A percentile compares a stretch with the other conserved stretches of the same genome.
Evolutionary conservation across 2,797 vertebrate species (phyloP).

Genomic region (Triplophysa bombifrons): DNA sequence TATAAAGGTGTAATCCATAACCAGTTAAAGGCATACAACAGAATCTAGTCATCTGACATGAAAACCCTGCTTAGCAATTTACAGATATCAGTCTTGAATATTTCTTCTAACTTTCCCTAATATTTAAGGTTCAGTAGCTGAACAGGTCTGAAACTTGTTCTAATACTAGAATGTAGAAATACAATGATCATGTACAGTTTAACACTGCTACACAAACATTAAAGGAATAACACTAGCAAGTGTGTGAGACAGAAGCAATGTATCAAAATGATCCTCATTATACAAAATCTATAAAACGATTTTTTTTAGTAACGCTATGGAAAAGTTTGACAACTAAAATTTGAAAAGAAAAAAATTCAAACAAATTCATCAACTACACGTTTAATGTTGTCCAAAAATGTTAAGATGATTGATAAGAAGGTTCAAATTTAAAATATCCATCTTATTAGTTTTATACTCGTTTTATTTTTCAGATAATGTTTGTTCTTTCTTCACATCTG

Average conservation of each 20-base stretch:
- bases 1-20: constrained; percentile 11
- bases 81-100: not conserved
- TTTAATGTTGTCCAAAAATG: constrained; percentile 7
- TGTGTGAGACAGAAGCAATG: not conserved
- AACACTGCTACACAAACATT: constrained; percentile 17
- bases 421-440: constrained; percentile 4
- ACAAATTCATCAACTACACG: not conserved
- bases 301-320: not conserved
- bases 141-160: constrained; percentile 23
- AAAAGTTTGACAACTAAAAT: not conserved
- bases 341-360: constrained; percentile 4
- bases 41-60: not conserved
- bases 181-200: constrained; percentile 26
- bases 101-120: not conserved
- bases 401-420: not conserved
- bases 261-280: constrained; percentile 6
- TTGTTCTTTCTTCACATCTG: not conserved
- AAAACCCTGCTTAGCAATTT: constrained; percentile 28
- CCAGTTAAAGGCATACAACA: constrained; percentile 20
- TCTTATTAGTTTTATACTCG: not conserved
- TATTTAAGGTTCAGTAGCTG: not conserved
- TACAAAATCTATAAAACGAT: not conserved
- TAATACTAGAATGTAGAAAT: constrained; percentile 13
- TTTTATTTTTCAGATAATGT: constrained; percentile 8
- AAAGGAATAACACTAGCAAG: not conserved